Evolutionary conservation across 1,140 invertebrate species (phyloP).

Genomic region (Macrostomum lignano): DNA sequence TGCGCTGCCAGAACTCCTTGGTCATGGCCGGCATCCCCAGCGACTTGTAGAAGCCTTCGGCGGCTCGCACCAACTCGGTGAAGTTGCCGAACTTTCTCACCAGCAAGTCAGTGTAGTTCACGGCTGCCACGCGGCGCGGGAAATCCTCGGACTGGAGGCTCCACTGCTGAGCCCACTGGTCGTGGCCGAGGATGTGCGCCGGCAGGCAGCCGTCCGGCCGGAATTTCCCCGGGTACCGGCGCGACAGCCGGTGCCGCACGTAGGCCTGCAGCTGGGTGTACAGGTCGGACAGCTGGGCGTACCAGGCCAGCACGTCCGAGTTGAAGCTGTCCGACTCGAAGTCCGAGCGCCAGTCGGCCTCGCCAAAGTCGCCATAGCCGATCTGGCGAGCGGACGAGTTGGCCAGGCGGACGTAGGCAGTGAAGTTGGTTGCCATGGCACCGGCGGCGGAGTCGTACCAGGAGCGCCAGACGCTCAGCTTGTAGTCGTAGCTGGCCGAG

Average conservation of each 20-base stretch:
- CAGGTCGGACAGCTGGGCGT: constrained; percentile 45
- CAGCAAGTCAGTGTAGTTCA: too few species aligned
- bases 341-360: constrained; percentile 11
- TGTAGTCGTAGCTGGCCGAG: too few species aligned
- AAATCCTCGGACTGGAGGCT: too few species aligned
- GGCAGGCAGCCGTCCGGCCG: neutral
- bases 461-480: too few species aligned
- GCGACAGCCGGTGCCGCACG: constrained; percentile 13
- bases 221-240: constrained; percentile 11
- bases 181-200: constrained; percentile 16
- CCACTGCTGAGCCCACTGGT: constrained; percentile 18
- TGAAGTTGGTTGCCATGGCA: too few species aligned
- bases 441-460: too few species aligned
- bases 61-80: constrained; percentile 37
- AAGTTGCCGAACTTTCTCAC: too few species aligned
- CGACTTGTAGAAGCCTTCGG: constrained; percentile 59
- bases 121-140: constrained; percentile 10
- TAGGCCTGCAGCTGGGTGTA: constrained; percentile 22
- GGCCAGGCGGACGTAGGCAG: too few species aligned
- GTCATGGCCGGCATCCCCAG: constrained; percentile 53
- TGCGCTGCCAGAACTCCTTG: constrained; percentile 31
- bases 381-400: constrained; percentile 50
- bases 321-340: constrained; percentile 14
- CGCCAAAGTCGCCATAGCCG: constrained; percentile 16
- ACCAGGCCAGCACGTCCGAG: constrained; percentile 42